phyloP scores from a whole-genome alignment of 2,113 vertebrate species.

The Anarrhichthys ocellatus region DNA sequence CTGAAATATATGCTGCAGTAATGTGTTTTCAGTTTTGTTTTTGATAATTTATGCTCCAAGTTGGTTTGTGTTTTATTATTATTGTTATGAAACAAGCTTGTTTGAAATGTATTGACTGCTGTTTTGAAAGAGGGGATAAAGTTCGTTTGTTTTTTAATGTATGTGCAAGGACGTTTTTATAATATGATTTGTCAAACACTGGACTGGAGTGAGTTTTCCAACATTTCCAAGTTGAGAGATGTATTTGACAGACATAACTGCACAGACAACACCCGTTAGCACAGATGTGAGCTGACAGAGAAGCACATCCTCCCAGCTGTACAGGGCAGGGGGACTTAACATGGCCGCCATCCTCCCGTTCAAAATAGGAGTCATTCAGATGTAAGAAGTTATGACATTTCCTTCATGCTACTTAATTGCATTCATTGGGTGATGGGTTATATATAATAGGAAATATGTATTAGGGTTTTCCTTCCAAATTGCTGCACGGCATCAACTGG shows the following conservation, averaged over 20 bases:
- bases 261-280: slow-evolving; percentile 75
- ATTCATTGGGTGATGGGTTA: slow-evolving; percentile 50
- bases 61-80: slow-evolving; percentile 81
- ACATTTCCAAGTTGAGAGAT: slow-evolving; percentile 82
- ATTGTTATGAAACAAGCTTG: slow-evolving; percentile 82
- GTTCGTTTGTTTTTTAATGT: slow-evolving; percentile 56
- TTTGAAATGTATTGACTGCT: slow-evolving; percentile 87
- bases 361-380: slow-evolving; percentile 52
- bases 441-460: slow-evolving; percentile 56
- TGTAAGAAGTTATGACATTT: slow-evolving; percentile 43
- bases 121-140: slow-evolving; percentile 83
- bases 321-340: slow-evolving; percentile 40
- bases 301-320: slow-evolving; percentile 54
- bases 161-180: slow-evolving; percentile 80
- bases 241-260: slow-evolving; percentile 81
- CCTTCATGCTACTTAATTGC: slow-evolving; percentile 59
- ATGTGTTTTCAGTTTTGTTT: slow-evolving; percentile 77
- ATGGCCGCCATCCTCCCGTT: slow-evolving; percentile 51
- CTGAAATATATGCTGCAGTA: slow-evolving; percentile 87
- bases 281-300: slow-evolving; percentile 62
- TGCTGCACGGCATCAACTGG: slow-evolving; percentile 52
- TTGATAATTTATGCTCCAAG: slow-evolving; percentile 84
- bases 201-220: slow-evolving; percentile 85
- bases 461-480: slow-evolving; percentile 64
- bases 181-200: slow-evolving; percentile 88